These are phyloP conservation scores for Achroia grisella DNA, from an alignment of 1,140 invertebrate species.

Conservation along the genomic window DNA sequence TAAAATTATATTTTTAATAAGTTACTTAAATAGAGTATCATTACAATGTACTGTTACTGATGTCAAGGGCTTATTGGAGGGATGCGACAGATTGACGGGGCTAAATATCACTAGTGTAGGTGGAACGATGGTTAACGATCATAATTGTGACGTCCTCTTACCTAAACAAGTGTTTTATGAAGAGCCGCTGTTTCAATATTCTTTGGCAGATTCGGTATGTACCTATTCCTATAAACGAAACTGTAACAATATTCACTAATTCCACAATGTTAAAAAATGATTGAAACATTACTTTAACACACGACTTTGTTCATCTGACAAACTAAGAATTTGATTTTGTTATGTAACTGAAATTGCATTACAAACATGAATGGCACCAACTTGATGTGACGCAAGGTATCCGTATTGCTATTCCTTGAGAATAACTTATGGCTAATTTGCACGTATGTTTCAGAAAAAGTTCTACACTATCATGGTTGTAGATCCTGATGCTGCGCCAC, in stretches of 20 bases:
- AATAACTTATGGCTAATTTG: background rate
- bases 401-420: no score
- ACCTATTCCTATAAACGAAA: background rate
- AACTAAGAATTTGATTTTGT: no score
- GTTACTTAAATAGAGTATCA: slow-evolving; percentile 2
- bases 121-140: slow-evolving; percentile 61
- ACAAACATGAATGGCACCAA: no score
- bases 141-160: slow-evolving; percentile 63
- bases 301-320: no score
- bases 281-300: no score
- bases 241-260: no score
- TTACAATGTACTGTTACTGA: slow-evolving; percentile 42
- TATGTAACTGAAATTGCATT: no score
- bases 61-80: slow-evolving; percentile 52
- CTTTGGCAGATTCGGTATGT: slow-evolving; percentile 52
- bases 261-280: no score
- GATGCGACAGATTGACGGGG: slow-evolving; percentile 52
- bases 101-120: slow-evolving; percentile 55
- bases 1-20: background rate
- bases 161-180: slow-evolving; percentile 63
- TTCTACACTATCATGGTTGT: slow-evolving; percentile 55
- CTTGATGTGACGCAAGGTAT: no score
- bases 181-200: slow-evolving; percentile 54
- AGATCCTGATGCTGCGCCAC: slow-evolving; percentile 55
- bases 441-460: slow-evolving; percentile 44